These are phyloP conservation scores for Abramis brama DNA, from an alignment of 2,113 vertebrate genomes.

Conservation along the genomic window DNA sequence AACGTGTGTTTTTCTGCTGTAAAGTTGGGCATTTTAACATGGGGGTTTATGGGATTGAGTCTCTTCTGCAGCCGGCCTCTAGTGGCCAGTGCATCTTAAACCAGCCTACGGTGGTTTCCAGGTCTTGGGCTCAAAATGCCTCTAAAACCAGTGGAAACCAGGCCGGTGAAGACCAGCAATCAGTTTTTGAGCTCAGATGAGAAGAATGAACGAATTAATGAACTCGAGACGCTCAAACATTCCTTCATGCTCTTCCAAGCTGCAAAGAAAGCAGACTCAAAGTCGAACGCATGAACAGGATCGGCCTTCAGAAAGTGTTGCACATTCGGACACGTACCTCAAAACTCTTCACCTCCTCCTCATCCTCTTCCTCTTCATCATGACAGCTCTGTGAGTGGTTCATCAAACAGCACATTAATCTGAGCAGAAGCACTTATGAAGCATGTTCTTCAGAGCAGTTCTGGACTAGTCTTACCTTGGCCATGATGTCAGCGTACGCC, in stretches of 20 bases:
- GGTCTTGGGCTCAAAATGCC: neutral
- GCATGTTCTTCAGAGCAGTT: neutral
- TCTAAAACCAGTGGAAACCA: neutral
- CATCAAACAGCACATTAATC: neutral
- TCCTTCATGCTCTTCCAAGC: neutral
- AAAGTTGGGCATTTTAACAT: too few species aligned
- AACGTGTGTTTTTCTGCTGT: too few species aligned
- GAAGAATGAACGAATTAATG: neutral
- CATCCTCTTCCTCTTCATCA: constrained; percentile 93
- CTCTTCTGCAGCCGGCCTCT: too few species aligned
- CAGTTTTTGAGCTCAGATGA: neutral
- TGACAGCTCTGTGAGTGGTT: constrained; percentile 85
- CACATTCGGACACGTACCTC: constrained; percentile 79
- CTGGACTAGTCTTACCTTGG: constrained; percentile 80
- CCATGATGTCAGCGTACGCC: constrained; percentile 98
- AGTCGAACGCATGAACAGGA: neutral
- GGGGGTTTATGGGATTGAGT: too few species aligned
- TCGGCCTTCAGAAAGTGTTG: neutral
- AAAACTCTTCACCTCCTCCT: constrained; percentile 96
- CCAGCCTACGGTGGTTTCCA: neutral
- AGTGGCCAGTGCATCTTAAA: neutral
- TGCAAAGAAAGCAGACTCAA: neutral
- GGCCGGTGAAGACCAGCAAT: neutral
- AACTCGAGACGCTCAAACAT: neutral
- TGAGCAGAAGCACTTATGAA: neutral